phyloP scores from a whole-genome alignment of 1,140 invertebrate genomes.

The Macrobrachium nipponense region DNA sequence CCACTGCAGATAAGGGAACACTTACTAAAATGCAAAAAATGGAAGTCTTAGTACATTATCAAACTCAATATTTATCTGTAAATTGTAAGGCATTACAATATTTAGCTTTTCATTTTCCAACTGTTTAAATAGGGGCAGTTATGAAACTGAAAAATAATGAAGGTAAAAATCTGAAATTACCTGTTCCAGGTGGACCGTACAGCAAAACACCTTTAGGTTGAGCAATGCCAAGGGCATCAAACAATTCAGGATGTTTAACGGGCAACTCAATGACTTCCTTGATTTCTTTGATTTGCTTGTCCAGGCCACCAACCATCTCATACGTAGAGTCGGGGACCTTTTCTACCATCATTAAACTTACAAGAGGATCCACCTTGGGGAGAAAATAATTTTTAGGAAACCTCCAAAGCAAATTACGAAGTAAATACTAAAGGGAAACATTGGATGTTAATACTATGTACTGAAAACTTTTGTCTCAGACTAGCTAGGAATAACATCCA shows the following conservation, averaged over 20 bases:
- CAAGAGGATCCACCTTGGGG: constrained; percentile 92
- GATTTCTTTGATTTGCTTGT: constrained; percentile 99
- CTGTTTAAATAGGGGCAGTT: too few relatives aligned
- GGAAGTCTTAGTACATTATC: too few relatives aligned
- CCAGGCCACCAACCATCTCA: constrained; percentile 99
- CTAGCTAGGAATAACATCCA: too few relatives aligned
- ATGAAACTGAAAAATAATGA: too few relatives aligned
- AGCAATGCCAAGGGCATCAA: constrained; percentile 98
- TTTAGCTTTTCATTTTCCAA: too few relatives aligned
- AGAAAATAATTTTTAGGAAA: constrained; percentile 43
- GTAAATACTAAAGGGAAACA: too few relatives aligned
- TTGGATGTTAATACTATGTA: too few relatives aligned
- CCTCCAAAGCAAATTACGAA: background rate
- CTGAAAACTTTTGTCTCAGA: too few relatives aligned
- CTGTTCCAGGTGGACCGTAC: constrained; percentile 97
- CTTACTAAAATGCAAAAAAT: too few relatives aligned
- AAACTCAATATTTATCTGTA: too few relatives aligned
- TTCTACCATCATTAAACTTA: constrained; percentile 99
- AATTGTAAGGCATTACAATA: too few relatives aligned
- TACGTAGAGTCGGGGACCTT: constrained; percentile 99
- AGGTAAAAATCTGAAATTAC: constrained; percentile 62
- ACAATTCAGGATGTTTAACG: constrained; percentile 99
- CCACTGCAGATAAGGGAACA: too few relatives aligned
- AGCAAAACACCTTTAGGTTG: constrained; percentile 99
- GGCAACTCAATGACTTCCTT: constrained; percentile 99